Evolutionary conservation across 2,113 vertebrate species (phyloP).

Genomic region (Elachura formosa): DNA sequence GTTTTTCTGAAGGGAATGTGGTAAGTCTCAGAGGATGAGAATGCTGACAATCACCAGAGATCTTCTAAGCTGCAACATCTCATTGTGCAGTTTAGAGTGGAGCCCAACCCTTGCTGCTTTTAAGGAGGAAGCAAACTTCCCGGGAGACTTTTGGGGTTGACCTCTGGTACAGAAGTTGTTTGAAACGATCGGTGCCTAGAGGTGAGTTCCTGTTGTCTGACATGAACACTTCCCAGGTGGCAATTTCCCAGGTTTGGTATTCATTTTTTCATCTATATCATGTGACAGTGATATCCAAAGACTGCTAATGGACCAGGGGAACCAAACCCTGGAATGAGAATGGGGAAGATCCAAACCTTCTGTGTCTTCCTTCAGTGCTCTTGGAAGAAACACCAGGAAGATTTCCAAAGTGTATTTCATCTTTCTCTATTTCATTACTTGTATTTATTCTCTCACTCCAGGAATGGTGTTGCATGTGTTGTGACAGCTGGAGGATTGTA

Average conservation of each 20-base stretch:
- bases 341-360: neutral
- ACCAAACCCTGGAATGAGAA: neutral
- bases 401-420: neutral
- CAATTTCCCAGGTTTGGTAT: neutral
- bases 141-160: neutral
- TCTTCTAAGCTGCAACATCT: neutral
- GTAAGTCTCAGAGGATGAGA: neutral
- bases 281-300: rapidly evolving
- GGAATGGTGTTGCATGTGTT: neutral
- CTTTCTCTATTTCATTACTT: neutral
- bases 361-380: neutral
- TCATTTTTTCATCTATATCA: neutral
- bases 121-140: neutral
- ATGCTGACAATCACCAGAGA: neutral
- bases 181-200: neutral
- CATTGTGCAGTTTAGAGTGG: neutral
- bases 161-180: neutral
- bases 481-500: neutral
- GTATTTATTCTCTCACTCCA: neutral
- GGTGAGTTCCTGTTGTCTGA: neutral
- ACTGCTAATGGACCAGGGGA: neutral
- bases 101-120: neutral
- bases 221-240: rapidly evolving
- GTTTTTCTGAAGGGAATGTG: neutral
- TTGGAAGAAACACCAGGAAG: neutral